These are phyloP conservation scores for Epirrita christyi DNA, from an alignment of 2,888 invertebrate genomes.

Conservation along the genomic window DNA sequence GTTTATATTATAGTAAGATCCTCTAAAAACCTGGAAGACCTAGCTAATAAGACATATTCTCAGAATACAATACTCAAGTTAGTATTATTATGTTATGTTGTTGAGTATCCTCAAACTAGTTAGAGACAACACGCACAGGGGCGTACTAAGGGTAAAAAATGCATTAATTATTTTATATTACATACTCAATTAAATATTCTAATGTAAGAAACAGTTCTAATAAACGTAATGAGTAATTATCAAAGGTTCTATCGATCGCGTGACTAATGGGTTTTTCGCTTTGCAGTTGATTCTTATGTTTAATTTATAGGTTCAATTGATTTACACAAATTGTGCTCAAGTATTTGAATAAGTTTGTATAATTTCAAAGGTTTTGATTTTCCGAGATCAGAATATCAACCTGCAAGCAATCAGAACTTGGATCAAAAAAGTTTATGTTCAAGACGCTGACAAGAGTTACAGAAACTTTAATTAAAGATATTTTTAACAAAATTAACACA, in stretches of 20 bases:
- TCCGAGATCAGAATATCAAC: not conserved
- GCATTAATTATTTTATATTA: constrained; percentile 29
- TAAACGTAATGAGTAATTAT: constrained; percentile 44
- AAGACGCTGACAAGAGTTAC: too few species aligned
- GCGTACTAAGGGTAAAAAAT: constrained; percentile 46
- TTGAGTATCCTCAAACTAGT: constrained; percentile 69
- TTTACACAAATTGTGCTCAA: constrained; percentile 28
- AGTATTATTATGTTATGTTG: constrained; percentile 43
- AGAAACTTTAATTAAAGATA: too few species aligned
- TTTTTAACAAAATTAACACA: too few species aligned
- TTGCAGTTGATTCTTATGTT: constrained; percentile 26
- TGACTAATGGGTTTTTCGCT: constrained; percentile 28
- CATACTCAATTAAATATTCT: constrained; percentile 36
- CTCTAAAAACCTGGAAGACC: not conserved
- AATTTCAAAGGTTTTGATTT: constrained; percentile 7
- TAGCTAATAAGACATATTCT: constrained; percentile 15
- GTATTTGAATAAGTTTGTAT: constrained; percentile 13
- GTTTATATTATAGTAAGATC: not conserved
- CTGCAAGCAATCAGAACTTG: too few species aligned
- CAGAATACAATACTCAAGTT: constrained; percentile 21
- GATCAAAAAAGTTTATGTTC: too few species aligned
- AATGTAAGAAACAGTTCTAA: constrained; percentile 28
- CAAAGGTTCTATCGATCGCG: constrained; percentile 50
- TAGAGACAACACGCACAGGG: constrained; percentile 57
- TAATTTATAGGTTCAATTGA: constrained; percentile 30